phyloP scores from a whole-genome alignment of 2,797 vertebrate species.

The Eulemur mongoz region DNA sequence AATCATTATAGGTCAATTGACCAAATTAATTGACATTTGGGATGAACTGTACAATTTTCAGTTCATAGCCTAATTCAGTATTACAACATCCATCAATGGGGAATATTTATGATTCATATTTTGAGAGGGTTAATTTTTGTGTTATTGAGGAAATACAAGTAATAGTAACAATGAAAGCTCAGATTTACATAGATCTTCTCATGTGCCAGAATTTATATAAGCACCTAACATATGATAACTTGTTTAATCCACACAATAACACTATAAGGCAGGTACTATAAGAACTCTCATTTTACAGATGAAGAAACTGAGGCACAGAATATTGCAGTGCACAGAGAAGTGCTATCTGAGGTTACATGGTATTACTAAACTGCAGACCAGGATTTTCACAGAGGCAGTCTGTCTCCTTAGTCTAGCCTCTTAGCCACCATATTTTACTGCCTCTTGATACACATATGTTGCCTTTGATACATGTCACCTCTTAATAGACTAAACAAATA shows the following conservation, averaged over 20 bases:
- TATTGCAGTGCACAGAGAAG: neutral
- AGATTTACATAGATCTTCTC: neutral
- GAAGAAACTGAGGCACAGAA: neutral
- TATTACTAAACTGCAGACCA: neutral
- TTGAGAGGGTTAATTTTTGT: neutral
- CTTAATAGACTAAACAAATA: conserved; percentile 29
- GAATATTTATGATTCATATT: neutral
- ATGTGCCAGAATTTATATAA: neutral
- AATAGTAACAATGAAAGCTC: neutral
- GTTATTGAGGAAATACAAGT: neutral
- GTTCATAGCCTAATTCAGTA: neutral
- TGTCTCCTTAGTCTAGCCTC: neutral
- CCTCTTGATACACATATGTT: neutral
- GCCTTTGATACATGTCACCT: neutral
- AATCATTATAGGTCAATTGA: neutral
- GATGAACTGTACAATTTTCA: neutral
- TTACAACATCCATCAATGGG: neutral
- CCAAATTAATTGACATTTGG: neutral
- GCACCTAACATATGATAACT: neutral
- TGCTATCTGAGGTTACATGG: neutral
- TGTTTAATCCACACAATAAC: neutral
- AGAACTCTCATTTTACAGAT: neutral
- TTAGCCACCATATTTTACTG: neutral
- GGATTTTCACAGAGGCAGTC: neutral
- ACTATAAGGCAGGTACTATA: neutral